Conservation (phyloP, 2,113 vertebrate genomes). For the Heterotis niloticus region DNA sequence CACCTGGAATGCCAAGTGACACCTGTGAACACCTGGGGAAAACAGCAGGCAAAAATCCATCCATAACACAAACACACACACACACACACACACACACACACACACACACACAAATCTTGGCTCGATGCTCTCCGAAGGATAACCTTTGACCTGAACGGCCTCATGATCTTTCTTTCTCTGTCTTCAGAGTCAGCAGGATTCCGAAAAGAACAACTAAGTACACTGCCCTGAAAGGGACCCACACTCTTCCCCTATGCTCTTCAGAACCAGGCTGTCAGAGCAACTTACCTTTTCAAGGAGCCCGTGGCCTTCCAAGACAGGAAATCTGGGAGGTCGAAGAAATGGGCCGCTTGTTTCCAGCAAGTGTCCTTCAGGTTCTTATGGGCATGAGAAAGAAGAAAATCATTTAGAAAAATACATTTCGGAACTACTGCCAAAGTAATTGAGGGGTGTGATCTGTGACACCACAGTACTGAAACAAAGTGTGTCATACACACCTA, state of each 20-base stretch:
- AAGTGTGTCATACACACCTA: too few relatives aligned
- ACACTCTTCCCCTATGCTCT: neutral
- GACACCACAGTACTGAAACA: too few relatives aligned
- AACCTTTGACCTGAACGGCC: too few relatives aligned
- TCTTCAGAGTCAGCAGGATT: too few relatives aligned
- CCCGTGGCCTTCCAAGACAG: slow-evolving; percentile 92
- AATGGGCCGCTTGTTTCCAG: slow-evolving; percentile 72
- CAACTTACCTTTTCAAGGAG: slow-evolving; percentile 74
- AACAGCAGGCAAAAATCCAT: too few relatives aligned
- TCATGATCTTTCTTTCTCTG: too few relatives aligned
- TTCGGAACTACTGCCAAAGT: neutral
- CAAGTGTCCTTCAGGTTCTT: slow-evolving; percentile 62
- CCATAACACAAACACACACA: too few relatives aligned
- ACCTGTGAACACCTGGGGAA: neutral
- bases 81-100: too few relatives aligned
- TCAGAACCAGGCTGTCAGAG: neutral
- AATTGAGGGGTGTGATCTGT: too few relatives aligned
- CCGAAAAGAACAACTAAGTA: neutral
- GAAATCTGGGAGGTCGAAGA: slow-evolving; percentile 95
- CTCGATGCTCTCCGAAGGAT: too few relatives aligned
- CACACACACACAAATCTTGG: too few relatives aligned
- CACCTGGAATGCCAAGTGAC: neutral
- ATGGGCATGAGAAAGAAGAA: neutral
- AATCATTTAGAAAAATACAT: neutral
- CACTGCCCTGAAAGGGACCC: neutral